Base-by-base conservation (phyloP, 2,888 invertebrate species). In the Cryptosula pallasiana region DNA sequence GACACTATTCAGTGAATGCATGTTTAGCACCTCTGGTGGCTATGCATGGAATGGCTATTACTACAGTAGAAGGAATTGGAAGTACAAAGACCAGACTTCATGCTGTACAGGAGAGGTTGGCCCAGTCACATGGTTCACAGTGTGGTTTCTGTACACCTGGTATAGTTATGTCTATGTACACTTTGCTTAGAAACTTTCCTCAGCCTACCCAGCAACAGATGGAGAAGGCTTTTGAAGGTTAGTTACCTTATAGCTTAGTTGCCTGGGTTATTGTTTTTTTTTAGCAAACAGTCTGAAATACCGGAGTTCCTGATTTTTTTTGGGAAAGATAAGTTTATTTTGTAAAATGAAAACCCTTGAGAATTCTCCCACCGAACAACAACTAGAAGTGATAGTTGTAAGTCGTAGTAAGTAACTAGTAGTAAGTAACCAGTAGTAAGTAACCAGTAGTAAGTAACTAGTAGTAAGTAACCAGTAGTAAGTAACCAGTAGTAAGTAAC, bases 101-200 rank as follows among this genome's bases (percentile, higher is more conserved):
- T 73, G 79, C 80, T 0, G 76, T 32, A 63, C 27, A 76, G 72
- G 58, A 73, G 71, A 57, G 93, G 75, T 88, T 95, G 76, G 93
- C 93, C 0, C 91, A 91, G 85, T 89, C 93, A 0, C 94, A 95
- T 80, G 95, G 95, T 0, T 93, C 94, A 0, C 95, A 95, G 83
- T 95, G 95, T 81, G 95, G 95, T 0, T 94, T 93, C 82, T 94
- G 94, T 78, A 94, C 94, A 0, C 94, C 94, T 0, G 95, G 95
- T 36, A 93, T 95, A 74, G 92, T 95, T 0, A 95, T 95, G 95
- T 94, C 95, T 0, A 94, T 95, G 94, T 95, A 95, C 79, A 87
- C 93, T 0, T 86, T 95, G 58, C 84, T 95, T 0, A 87, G 95
- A 78, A 90, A 88, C 76, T 88, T 89, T 54, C 87, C 89, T 0